A percentile compares a stretch with the other conserved stretches of the same genome.
Conservation (phyloP, 2,113 vertebrate species). For the Etheostoma cragini region DNA sequence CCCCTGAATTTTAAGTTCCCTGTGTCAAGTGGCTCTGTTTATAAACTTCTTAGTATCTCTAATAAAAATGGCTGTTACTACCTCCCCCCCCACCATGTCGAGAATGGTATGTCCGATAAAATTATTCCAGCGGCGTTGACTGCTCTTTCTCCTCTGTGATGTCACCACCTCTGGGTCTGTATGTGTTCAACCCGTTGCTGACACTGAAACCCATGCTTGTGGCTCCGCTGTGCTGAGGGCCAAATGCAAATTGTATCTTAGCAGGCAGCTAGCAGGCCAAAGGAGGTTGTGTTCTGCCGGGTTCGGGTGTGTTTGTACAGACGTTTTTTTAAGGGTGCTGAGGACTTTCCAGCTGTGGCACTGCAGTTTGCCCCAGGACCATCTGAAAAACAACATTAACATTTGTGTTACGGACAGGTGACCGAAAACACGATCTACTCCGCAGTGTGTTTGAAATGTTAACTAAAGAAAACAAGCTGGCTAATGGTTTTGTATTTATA, state of each 20-base stretch:
- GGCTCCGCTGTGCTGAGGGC: slow-evolving; percentile 47
- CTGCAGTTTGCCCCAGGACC: slow-evolving; percentile 55
- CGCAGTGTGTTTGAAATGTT: slow-evolving; percentile 81
- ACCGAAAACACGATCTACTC: slow-evolving; percentile 75
- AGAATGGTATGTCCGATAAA: slow-evolving; percentile 25
- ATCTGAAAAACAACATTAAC: slow-evolving; percentile 76
- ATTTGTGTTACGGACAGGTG: slow-evolving; percentile 50
- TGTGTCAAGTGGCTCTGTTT: slow-evolving; percentile 67
- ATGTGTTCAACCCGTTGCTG: slow-evolving; percentile 40
- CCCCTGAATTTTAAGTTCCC: slow-evolving; percentile 61
- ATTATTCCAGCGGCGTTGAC: slow-evolving; percentile 13
- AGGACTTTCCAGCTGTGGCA: slow-evolving; percentile 67
- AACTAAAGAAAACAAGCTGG: slow-evolving; percentile 82
- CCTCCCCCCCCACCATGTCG: background rate
- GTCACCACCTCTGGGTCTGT: slow-evolving; percentile 41
- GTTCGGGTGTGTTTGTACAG: slow-evolving; percentile 61
- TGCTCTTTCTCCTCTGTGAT: background rate
- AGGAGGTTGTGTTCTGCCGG: slow-evolving; percentile 43
- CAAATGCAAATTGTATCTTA: slow-evolving; percentile 71
- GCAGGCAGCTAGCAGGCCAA: slow-evolving; percentile 45
- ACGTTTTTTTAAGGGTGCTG: slow-evolving; percentile 56
- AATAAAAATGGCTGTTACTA: slow-evolving; percentile 42
- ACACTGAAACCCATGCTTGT: slow-evolving; percentile 58
- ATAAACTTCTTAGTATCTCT: slow-evolving; percentile 62
- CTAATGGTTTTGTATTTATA: slow-evolving; percentile 85